These are phyloP conservation scores for Channa striata DNA, from an alignment of 2,797 vertebrate genomes.

Conservation along the genomic window DNA sequence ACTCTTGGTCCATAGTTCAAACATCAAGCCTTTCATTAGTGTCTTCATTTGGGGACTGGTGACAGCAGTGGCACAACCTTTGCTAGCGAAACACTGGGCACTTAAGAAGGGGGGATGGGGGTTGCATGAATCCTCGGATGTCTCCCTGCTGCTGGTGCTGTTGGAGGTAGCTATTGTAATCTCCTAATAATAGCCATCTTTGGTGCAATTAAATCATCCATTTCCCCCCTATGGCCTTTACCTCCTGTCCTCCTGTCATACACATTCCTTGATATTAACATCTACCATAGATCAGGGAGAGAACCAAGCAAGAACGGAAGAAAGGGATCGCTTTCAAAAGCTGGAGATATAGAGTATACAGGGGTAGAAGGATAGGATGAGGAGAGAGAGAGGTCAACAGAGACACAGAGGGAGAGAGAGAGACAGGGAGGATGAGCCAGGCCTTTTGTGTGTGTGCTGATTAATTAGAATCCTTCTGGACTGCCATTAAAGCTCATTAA, in stretches of 20 bases:
- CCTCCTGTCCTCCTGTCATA: constrained; percentile 82
- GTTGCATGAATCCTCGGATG: constrained; percentile 54
- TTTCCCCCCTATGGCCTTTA: constrained; percentile 70
- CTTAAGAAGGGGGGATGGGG: constrained; percentile 66
- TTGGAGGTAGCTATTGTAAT: constrained; percentile 81
- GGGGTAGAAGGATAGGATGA: constrained; percentile 1
- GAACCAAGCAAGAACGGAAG: constrained; percentile 1
- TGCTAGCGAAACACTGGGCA: constrained; percentile 72
- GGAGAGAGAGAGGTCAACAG: constrained; percentile 23
- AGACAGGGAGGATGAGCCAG: constrained; percentile 37
- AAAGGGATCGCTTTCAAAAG: constrained; percentile 17
- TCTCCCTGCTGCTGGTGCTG: constrained; percentile 71
- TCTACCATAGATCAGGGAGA: constrained; percentile 17
- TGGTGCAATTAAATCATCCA: constrained; percentile 85
- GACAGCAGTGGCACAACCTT: constrained; percentile 81
- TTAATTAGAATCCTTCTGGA: constrained; percentile 86
- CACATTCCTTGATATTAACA: constrained; percentile 76
- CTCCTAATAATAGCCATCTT: constrained; percentile 84
- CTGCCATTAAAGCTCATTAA: constrained; percentile 85
- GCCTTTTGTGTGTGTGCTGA: constrained; percentile 78
- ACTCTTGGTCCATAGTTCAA: constrained; percentile 58
- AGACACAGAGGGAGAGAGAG: constrained; percentile 10
- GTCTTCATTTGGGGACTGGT: constrained; percentile 77
- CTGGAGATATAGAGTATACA: constrained; percentile 11
- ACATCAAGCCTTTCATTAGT: constrained; percentile 81